Percentiles rank a stretch among this genome's conserved stretches.
phyloP scores from a whole-genome alignment of 2,888 invertebrate genomes.

The Melieria crassipennis region DNA sequence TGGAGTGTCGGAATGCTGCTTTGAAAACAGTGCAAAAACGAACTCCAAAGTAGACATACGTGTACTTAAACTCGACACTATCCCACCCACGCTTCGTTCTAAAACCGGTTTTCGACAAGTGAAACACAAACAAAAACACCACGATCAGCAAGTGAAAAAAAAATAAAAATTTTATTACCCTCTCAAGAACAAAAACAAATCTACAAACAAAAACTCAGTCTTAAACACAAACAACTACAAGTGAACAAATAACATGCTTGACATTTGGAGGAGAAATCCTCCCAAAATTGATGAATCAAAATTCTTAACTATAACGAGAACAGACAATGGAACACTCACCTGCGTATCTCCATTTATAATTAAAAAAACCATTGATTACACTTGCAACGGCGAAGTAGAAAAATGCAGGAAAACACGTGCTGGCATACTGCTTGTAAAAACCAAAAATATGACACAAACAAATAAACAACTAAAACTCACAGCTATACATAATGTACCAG shows the following conservation, averaged over 20 bases:
- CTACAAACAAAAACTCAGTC: too few relatives aligned
- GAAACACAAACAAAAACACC: too few relatives aligned
- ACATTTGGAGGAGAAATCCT: not conserved
- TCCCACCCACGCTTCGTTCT: too few relatives aligned
- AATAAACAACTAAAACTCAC: not conserved
- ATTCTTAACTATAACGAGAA: not conserved
- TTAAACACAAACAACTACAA: not conserved
- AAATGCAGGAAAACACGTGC: not conserved
- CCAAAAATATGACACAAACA: not conserved
- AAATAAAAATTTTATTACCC: too few relatives aligned
- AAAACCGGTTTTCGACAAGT: too few relatives aligned
- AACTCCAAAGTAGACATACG: too few relatives aligned
- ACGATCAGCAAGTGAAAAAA: too few relatives aligned
- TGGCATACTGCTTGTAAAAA: not conserved
- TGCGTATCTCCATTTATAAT: not conserved
- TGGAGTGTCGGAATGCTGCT: too few relatives aligned
- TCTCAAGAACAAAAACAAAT: too few relatives aligned
- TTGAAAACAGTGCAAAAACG: too few relatives aligned
- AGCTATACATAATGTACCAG: not conserved
- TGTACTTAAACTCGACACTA: too few relatives aligned
- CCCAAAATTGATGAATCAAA: not conserved
- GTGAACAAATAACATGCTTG: not conserved
- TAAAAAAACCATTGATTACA: not conserved
- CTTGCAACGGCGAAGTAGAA: not conserved
- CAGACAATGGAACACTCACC: not conserved